phyloP scores from a whole-genome alignment of 2,113 vertebrate species.

The Hiodon tergisus region DNA sequence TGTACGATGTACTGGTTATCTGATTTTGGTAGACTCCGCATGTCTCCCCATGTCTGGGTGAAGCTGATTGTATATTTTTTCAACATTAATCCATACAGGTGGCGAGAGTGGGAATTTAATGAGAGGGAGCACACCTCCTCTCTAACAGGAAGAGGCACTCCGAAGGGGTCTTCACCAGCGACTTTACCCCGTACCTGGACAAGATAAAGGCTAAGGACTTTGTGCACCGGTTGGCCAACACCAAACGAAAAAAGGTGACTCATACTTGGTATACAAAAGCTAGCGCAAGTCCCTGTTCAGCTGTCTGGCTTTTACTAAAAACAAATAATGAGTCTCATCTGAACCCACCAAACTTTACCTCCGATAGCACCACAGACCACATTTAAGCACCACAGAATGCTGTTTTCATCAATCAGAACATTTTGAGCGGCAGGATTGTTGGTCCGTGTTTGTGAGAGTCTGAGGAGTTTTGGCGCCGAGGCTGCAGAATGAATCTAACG shows the following conservation, averaged over 20 bases:
- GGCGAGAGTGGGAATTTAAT: slow-evolving; percentile 42
- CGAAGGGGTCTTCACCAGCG: slow-evolving; percentile 70
- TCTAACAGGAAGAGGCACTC: slow-evolving; percentile 60
- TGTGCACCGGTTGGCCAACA: slow-evolving; percentile 71
- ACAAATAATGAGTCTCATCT: background rate
- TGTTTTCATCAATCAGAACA: too few species aligned
- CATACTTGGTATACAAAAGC: background rate
- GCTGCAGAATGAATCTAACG: too few species aligned
- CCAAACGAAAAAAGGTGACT: slow-evolving; percentile 49
- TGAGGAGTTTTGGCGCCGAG: too few species aligned
- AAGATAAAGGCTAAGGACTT: slow-evolving; percentile 74
- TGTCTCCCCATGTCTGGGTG: too few species aligned
- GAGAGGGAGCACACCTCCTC: background rate
- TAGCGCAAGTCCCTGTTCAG: too few species aligned
- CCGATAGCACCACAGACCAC: too few species aligned
- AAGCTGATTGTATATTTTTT: background rate
- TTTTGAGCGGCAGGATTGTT: too few species aligned
- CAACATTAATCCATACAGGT: slow-evolving; percentile 33
- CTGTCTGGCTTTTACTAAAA: slow-evolving; percentile 8
- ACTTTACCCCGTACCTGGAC: slow-evolving; percentile 66
- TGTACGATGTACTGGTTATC: too few species aligned
- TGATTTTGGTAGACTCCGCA: too few species aligned
- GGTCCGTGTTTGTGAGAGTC: too few species aligned
- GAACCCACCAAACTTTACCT: too few species aligned
- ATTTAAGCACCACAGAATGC: too few species aligned